Evolutionary conservation across 2,888 invertebrate species (phyloP).

Genomic region (Bombylius major): DNA sequence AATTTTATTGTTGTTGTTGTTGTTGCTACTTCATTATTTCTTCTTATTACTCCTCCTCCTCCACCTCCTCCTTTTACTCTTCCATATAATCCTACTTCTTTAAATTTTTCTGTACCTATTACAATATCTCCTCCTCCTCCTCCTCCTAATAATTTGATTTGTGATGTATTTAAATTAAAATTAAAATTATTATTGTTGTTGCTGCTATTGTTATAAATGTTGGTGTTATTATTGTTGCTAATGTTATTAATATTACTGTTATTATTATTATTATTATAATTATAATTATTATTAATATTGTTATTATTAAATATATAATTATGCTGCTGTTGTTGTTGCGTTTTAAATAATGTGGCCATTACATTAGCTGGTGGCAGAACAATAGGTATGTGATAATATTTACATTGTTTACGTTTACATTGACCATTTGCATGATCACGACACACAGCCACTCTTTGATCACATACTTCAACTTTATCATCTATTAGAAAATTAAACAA

Average conservation of each 20-base stretch:
- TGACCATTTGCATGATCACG: constrained; percentile 90
- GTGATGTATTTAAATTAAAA: constrained; percentile 5
- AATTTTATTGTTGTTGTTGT: neutral
- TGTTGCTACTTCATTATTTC: neutral
- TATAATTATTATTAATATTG: constrained; percentile 15
- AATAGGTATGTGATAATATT: constrained; percentile 95
- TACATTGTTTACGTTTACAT: constrained; percentile 87
- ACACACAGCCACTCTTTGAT: constrained; percentile 91
- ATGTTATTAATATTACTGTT: neutral
- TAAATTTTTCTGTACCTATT: no score
- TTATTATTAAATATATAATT: constrained; percentile 20
- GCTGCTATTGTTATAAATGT: constrained; percentile 1
- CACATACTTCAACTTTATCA: constrained; percentile 88
- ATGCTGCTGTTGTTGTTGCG: constrained; percentile 23
- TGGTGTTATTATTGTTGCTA: neutral
- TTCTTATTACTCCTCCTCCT: no score
- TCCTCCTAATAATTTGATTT: neutral
- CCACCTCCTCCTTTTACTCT: no score
- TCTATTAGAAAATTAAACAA: constrained; percentile 45
- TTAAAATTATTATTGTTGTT: neutral
- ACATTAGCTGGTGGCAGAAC: constrained; percentile 72
- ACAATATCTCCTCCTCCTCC: no score
- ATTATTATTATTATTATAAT: constrained; percentile 14
- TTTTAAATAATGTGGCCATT: constrained; percentile 48
- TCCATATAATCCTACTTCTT: no score